These are phyloP conservation scores for Nestor notabilis DNA, from an alignment of 2,113 vertebrate species.

Conservation along the genomic window DNA sequence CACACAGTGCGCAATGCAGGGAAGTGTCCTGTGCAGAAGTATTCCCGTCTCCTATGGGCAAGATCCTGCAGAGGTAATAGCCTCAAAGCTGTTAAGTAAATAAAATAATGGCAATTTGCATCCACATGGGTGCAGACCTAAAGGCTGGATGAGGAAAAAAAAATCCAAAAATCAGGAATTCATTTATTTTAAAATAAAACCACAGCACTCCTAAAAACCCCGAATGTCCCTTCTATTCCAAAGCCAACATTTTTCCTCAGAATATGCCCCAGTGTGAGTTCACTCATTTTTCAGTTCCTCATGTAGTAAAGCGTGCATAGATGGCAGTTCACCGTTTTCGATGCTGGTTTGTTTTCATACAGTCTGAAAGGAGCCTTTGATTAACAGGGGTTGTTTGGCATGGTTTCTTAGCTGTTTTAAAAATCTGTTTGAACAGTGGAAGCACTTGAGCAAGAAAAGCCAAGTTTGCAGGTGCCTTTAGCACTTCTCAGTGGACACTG, in stretches of 20 bases:
- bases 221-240: not conserved
- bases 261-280: not conserved
- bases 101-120: not conserved
- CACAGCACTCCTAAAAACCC: not conserved
- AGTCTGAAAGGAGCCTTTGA: slow-evolving; percentile 18
- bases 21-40: not conserved
- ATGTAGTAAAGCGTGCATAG: not conserved
- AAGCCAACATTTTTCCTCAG: not conserved
- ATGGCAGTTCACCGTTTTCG: not conserved
- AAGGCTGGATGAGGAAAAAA: not conserved
- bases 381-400: not conserved
- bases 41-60: not conserved
- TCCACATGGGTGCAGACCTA: not conserved
- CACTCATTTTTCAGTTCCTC: not conserved
- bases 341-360: slow-evolving; percentile 8
- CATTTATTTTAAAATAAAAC: not conserved
- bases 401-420: not conserved
- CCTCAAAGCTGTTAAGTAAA: not conserved
- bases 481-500: not conserved
- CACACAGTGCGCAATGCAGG: not conserved
- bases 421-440: not conserved
- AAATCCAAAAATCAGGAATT: not conserved
- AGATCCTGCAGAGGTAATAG: not conserved
- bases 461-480: slow-evolving; percentile 7
- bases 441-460: not conserved